Base-by-base conservation (phyloP, 2,888 invertebrate species). In the Drosophila rellima region DNA sequence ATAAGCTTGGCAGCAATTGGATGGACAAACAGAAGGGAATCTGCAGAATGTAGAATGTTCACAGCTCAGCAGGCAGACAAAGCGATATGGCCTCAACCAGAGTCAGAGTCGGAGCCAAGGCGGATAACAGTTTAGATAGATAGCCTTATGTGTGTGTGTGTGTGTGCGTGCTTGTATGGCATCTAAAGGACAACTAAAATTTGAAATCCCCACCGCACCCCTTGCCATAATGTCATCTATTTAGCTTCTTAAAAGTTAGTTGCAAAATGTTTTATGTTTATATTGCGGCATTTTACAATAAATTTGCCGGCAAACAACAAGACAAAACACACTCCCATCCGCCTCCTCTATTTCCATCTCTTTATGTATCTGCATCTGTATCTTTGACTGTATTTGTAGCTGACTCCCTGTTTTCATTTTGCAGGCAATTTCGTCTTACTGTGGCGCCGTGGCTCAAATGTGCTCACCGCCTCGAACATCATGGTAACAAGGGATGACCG, bases 401-500 rank as follows among this genome's bases (percentile, higher is more conserved):
- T 55, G 35, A 52, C 42, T 52, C 29, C 13, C 44, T 54, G 37
- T 39, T 31, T 23, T 11, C 26, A 29, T 8, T 54, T 90, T 90
- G 45, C 87, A 95, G 95, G 95, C 11, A 94, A 94, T 29, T 94
- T 95, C 82, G 95, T 95, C 66, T 92, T 96, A 70, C 93, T 96
- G 60, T 96, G 95, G 95, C 93, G 95, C 74, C 93, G 95, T 50
- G 95, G 95, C 10, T 94, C 94, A n/a, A 94, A 95, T 11, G 95
- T 96, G 18, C 93, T 96, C 76, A 95, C 95, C n/a, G 95, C 95
- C 0, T 95, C 95, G 48, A 95, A 94, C 78, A 94, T 95, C 44
- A 95, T 95, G 95, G 95, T 96, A 81, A 95, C 95, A 56, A 92
- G 95, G 55, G 95, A 96, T 90, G 94, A 95, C 78, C 91, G 95